Evolutionary conservation across 2,113 vertebrate genomes (phyloP), one percentile per base, ranked within the genome.

Genomic region (Probosciger aterrimus): DNA sequence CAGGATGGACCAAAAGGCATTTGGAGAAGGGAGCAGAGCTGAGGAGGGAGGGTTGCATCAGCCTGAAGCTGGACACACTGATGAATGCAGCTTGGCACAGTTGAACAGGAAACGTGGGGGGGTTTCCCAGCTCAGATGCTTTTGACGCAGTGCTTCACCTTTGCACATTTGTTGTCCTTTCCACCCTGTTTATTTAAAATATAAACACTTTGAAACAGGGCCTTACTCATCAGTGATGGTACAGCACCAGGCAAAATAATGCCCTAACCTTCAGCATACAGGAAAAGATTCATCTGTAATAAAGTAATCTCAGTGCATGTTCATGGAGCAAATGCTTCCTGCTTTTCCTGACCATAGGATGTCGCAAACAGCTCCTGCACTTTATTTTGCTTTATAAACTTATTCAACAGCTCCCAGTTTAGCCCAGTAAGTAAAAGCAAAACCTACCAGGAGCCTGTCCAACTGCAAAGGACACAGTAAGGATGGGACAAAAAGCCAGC

Each of bases 201-300:
- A 65, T 3, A 49, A 92, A 62, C 0, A 1, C n/a, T 60, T 53
- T 82, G 57, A 75, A 92, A 19, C 5, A 15, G 5, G 23, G 5
- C 13, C 55, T 79, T 67, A 35, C 31, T 88, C 80, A 55, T 28
- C 55, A 35, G 55, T 11, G 27, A 18, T 3, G 57, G 28, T 20
- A 47, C 43, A 49, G 50, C 35, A 52, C 13, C 69, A 81, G 9
- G 17, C 33, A 37, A 87, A 95, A 53, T 13, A 49, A 2, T 2
- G 11, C 6, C 8, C 5, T 7, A 3, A 3, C 50, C 27, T 33
- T 43, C 20, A 7, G 13, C 0, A 6, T 11, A 14, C 39, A 50
- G 52, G 37, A 77, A 87, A 43, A 2, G 0, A 43, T 31, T 91
- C 41, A 8, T n/a, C 27, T 11, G 4, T 27, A 69, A 80, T 27